Evolutionary conservation across 2,888 invertebrate genomes (phyloP).

Genomic region (Bibio marci): DNA sequence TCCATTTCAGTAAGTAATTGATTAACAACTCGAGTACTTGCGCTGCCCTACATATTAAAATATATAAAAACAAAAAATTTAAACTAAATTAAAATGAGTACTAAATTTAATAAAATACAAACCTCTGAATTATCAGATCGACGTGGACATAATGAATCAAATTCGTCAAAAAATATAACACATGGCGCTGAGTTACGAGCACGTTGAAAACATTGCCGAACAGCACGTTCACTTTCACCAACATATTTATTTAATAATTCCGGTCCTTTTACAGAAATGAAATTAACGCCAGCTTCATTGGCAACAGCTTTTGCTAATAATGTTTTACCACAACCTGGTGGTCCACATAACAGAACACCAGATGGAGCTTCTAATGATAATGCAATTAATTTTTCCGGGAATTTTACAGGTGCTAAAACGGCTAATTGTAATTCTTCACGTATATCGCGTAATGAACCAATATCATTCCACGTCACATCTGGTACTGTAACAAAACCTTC

Average conservation of each 20-base stretch:
- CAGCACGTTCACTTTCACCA: constrained; percentile 94
- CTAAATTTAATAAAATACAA: constrained; percentile 4
- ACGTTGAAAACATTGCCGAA: constrained; percentile 87
- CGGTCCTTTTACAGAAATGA: constrained; percentile 97
- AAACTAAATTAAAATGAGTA: constrained; percentile 1
- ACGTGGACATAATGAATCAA: constrained; percentile 88
- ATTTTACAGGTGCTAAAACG: constrained; percentile 81
- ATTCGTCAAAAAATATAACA: constrained; percentile 97
- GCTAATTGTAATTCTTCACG: constrained; percentile 79
- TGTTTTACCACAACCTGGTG: constrained; percentile 94
- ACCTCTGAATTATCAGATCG: constrained; percentile 56
- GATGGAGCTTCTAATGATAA: constrained; percentile 69
- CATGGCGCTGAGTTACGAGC: constrained; percentile 93
- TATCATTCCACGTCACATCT: constrained; percentile 91
- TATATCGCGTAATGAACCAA: constrained; percentile 79
- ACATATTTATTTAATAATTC: constrained; percentile 98
- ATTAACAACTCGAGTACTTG: constrained; percentile 78
- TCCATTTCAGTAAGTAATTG: constrained; percentile 98
- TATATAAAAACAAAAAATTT: not conserved
- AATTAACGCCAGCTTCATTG: constrained; percentile 96
- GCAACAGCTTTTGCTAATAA: constrained; percentile 95
- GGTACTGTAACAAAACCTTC: constrained; percentile 98
- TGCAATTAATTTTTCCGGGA: constrained; percentile 59
- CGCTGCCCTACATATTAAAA: constrained; percentile 36
- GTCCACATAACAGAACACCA: constrained; percentile 88